Conservation (phyloP, 2,797 vertebrate species). For the Enteromius fasciolatus region DNA sequence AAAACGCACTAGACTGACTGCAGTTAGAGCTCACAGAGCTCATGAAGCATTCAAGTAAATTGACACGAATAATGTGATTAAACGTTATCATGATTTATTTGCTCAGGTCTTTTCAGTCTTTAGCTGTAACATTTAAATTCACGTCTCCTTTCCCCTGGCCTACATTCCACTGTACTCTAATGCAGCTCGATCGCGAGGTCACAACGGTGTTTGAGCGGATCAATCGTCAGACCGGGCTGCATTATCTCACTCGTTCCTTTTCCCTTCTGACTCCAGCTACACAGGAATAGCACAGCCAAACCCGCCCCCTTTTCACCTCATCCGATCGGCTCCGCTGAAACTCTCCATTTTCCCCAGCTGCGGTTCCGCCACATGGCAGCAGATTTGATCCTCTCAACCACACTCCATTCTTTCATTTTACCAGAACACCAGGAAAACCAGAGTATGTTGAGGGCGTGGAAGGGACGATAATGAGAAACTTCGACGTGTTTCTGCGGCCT, state of each 20-base stretch:
- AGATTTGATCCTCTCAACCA: conserved; percentile 67
- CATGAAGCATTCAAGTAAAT: conserved; percentile 42
- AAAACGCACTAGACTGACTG: background rate
- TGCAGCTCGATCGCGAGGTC: conserved; percentile 60
- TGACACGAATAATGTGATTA: conserved; percentile 8
- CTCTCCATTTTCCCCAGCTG: conserved; percentile 53
- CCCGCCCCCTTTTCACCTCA: conserved; percentile 58
- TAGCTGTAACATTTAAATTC: conserved; percentile 53
- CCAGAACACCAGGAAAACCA: conserved; percentile 57
- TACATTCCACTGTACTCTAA: conserved; percentile 51
- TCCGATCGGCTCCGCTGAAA: conserved; percentile 67
- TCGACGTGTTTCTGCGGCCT: conserved; percentile 54
- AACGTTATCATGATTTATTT: conserved; percentile 6
- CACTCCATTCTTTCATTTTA: conserved; percentile 62
- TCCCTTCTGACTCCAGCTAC: conserved; percentile 56
- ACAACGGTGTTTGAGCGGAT: conserved; percentile 59
- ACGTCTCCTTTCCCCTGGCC: conserved; percentile 46
- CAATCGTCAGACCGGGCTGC: conserved; percentile 62
- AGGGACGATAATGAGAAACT: conserved; percentile 63
- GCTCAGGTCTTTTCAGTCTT: conserved; percentile 21
- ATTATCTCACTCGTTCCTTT: conserved; percentile 64
- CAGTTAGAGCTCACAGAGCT: conserved; percentile 58
- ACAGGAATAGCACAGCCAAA: conserved; percentile 65
- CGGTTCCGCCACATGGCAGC: conserved; percentile 49
- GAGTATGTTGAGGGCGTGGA: conserved; percentile 57